Conservation (phyloP, 2,797 vertebrate genomes). For the Cephalopachus bancanus region DNA sequence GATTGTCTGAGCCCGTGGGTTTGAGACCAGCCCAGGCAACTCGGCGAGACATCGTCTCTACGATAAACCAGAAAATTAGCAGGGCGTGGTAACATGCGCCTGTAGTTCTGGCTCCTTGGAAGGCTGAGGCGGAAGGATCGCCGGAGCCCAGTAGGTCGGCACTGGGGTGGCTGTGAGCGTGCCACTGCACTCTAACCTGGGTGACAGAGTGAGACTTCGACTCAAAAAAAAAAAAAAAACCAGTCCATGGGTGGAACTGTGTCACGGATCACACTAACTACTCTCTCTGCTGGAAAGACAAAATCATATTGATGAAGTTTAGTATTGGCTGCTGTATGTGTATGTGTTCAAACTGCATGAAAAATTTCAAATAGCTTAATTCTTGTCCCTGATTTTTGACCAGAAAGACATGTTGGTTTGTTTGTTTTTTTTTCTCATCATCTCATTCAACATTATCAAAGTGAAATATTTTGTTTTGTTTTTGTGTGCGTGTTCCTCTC, state of each 20-base stretch:
- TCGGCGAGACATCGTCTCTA: no score
- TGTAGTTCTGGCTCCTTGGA: no score
- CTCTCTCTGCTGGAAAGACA: not conserved
- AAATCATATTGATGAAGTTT: not conserved
- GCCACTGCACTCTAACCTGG: no score
- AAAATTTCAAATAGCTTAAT: not conserved
- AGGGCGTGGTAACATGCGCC: no score
- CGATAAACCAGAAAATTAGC: no score
- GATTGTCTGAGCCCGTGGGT: no score
- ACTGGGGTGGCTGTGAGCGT: no score
- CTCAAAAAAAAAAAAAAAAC: not conserved
- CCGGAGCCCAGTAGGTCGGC: no score
- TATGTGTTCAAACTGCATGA: not conserved
- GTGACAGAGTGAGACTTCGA: no score
- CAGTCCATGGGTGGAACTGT: not conserved
- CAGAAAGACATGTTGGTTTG: not conserved
- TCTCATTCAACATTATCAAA: constrained; percentile 21
- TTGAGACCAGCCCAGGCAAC: no score
- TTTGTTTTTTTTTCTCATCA: no score
- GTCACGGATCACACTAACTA: not conserved
- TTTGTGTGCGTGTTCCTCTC: not conserved
- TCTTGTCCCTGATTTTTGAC: not conserved
- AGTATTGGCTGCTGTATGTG: not conserved
- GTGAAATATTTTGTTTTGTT: not conserved
- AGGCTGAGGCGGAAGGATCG: no score